Base-by-base conservation (phyloP, 2,888 invertebrate species). In the Auanema sp. region DNA sequence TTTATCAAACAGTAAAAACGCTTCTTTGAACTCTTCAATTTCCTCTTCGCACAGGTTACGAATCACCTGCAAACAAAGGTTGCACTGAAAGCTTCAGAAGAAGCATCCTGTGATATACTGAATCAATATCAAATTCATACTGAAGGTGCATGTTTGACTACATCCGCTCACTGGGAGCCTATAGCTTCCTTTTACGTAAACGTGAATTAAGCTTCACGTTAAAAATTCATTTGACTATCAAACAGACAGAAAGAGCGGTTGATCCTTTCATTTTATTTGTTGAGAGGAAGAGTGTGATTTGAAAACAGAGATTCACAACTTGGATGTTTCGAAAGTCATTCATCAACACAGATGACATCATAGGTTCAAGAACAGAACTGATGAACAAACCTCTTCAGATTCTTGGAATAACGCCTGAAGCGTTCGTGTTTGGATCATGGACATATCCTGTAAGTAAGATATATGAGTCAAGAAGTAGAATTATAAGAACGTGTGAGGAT, bases 11-110 rank as follows among this genome's bases (percentile, higher is more conserved):
- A 74, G 65, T 14, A 72, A 43, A 50, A 74, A 74, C 14, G 72
- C 72, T 21, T 74, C 74, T 60, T 70, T 72, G 64, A 74, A 74
- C 60, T 74, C 74, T 47, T 60, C 59, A 23, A 74, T 74, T 41
- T 74, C 74, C 51, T 72, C 64, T 16, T 69, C 70, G 0, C 69
- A 72, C 33, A 74, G 56, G 24, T 72, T 69, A 1, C 65, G 68
- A 53, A 74, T 74, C 3, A 71, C 68, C 67, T 67, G 1, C 16
- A 64, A 52, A n/a, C n/a, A n/a, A n/a, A n/a, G n/a, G n/a, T n/a
- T n/a, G n/a, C n/a, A n/a, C n/a, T n/a, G n/a, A n/a, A n/a, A n/a
- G n/a, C n/a, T n/a, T n/a, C n/a, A n/a, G n/a, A n/a, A n/a, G n/a
- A n/a, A n/a, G n/a, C n/a, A n/a, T n/a, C n/a, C n/a, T n/a, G n/a